phyloP scores from a whole-genome alignment of 2,797 vertebrate species.

The Muscicapa comitata region DNA sequence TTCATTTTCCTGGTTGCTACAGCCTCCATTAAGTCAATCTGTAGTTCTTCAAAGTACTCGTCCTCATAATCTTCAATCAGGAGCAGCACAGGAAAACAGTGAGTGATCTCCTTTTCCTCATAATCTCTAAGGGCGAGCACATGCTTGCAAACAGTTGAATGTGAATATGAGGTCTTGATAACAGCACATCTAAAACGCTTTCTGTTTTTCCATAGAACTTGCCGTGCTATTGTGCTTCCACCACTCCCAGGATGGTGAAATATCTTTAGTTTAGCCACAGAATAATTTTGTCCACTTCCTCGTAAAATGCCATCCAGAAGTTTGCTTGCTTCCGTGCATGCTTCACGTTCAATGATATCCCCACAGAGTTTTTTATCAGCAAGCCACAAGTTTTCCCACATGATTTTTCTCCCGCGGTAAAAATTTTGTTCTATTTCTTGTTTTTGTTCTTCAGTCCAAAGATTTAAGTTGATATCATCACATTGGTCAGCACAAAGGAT shows the following conservation, averaged over 20 bases:
- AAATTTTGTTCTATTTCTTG: constrained; percentile 75
- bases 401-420: constrained; percentile 74
- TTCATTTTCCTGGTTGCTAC: constrained; percentile 67
- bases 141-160: constrained; percentile 71
- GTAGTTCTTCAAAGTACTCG: constrained; percentile 80
- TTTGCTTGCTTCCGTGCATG: not conserved
- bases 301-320: constrained; percentile 65
- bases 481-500: constrained; percentile 80
- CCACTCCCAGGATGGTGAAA: constrained; percentile 87
- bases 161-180: constrained; percentile 71
- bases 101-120: constrained; percentile 77
- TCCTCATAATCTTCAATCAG: constrained; percentile 81
- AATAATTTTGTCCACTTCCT: constrained; percentile 16
- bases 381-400: constrained; percentile 70
- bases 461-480: constrained; percentile 64
- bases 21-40: constrained; percentile 70
- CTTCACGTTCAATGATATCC: constrained; percentile 60
- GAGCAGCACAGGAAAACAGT: constrained; percentile 78
- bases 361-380: constrained; percentile 55
- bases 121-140: constrained; percentile 79
- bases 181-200: constrained; percentile 79
- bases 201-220: constrained; percentile 82
- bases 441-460: constrained; percentile 63
- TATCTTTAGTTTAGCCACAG: constrained; percentile 77
- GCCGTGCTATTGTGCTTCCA: constrained; percentile 85